These are phyloP conservation scores for Odobenus rosmarus DNA, from an alignment of 2,113 vertebrate genomes.

Conservation along the genomic window DNA sequence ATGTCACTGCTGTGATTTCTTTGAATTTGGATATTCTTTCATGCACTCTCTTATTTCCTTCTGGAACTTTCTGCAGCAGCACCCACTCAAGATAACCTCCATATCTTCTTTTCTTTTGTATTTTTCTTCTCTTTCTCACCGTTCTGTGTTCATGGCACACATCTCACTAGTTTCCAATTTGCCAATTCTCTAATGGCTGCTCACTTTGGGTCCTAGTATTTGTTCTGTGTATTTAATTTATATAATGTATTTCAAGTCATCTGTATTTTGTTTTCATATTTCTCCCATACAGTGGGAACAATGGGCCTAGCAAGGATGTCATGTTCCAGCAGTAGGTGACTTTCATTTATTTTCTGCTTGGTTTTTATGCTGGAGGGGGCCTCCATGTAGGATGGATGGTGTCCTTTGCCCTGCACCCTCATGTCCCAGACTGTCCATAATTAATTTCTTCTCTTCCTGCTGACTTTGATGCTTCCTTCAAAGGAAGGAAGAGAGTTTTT, in stretches of 20 bases:
- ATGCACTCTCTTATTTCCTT: background rate
- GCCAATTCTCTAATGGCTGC: background rate
- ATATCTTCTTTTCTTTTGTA: background rate
- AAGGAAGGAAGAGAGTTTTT: background rate
- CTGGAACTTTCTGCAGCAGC: background rate
- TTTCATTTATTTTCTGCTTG: background rate
- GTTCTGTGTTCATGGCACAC: background rate
- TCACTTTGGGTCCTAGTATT: background rate
- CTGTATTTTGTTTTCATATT: background rate
- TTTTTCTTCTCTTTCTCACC: background rate
- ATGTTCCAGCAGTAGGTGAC: background rate
- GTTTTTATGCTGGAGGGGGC: conserved; percentile 94
- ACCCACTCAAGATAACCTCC: background rate
- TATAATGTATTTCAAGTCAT: background rate
- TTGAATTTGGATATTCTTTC: background rate
- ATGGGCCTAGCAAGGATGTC: conserved; percentile 89
- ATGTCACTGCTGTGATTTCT: background rate
- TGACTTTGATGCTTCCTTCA: background rate
- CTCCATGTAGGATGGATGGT: rapidly evolving
- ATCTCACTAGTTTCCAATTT: background rate
- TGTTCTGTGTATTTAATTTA: background rate
- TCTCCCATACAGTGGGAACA: conserved; percentile 90
- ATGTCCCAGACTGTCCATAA: background rate
- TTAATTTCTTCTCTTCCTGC: background rate
- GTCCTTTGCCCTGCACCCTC: rapidly evolving